Base-by-base conservation (phyloP, 2,888 invertebrate genomes). In the Autographa gamma region DNA sequence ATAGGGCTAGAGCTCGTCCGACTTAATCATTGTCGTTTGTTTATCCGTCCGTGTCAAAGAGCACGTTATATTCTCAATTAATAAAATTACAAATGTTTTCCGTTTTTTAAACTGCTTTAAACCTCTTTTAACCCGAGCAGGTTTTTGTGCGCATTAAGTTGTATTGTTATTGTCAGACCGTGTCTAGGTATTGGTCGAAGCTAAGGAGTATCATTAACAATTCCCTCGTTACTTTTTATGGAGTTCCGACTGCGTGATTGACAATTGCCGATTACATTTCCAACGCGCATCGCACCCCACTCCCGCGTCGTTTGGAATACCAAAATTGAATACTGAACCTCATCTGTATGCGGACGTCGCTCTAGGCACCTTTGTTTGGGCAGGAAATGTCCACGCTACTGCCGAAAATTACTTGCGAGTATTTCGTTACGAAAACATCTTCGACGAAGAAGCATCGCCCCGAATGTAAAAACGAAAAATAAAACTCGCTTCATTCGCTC, bases 331-430 rank as follows among this genome's bases (percentile, higher is more conserved):
- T 74, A 63, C 78, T 83, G 81, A 77, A 85, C 78, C 88, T 91
- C 86, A 94, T 95, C 90, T 89, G 92, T 95, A 95, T 95, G 94
- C 95, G 89, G 84, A 88, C 88, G 79, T 83, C 85, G 87, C 82
- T 86, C 89, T 89, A 91, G 87, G 86, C 90, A 93, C 93, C 95
- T 95, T 95, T 94, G 95, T 95, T 94, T 92, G 90, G 92, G 89
- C 95, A 95, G 95, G 95, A 95, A 95, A 93, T 90, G 93, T 90
- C 88, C 91, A 90, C 87, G 87, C 85, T 89, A 88, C 91, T 88
- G 90, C 91, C 94, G 91, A 95, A 95, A 93, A 93, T 91, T 89
- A 91, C 90, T 90, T 85, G 87, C 87, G 82, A 82, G 86, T 87
- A 86, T 88, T 89, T 89, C 86, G 83, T 87, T 86, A 85, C 87